Percentiles rank a stretch among this genome's conserved stretches.
Conservation (phyloP, 2,888 invertebrate species). For the Cryptophagus acutangulus region DNA sequence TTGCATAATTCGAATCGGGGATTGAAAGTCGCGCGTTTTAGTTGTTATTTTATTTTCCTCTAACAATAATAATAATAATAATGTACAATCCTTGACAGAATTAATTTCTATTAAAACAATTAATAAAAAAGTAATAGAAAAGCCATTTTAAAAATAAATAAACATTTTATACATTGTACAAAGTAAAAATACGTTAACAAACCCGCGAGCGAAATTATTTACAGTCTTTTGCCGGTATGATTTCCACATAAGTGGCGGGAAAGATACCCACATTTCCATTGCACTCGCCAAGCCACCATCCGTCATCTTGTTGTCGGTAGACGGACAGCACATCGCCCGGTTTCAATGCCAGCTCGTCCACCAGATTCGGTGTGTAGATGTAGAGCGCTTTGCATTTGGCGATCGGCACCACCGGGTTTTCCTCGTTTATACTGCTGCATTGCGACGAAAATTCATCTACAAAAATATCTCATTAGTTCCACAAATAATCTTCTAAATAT, state of each 20-base stretch:
- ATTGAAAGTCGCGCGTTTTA: too few relatives aligned
- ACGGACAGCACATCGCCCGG: slow-evolving; percentile 82
- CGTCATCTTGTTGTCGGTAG: slow-evolving; percentile 85
- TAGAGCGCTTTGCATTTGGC: slow-evolving; percentile 82
- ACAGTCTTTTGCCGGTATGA: slow-evolving; percentile 53
- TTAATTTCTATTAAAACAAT: too few relatives aligned
- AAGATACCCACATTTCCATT: slow-evolving; percentile 84
- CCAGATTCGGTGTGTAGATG: slow-evolving; percentile 79
- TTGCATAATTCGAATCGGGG: too few relatives aligned
- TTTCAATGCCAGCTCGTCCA: slow-evolving; percentile 71
- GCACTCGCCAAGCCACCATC: slow-evolving; percentile 92
- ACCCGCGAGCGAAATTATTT: too few relatives aligned
- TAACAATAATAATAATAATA: too few relatives aligned
- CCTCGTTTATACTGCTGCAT: slow-evolving; percentile 54
- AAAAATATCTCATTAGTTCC: slow-evolving; percentile 30
- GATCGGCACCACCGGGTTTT: slow-evolving; percentile 51
- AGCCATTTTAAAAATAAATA: too few relatives aligned
- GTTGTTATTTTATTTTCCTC: too few relatives aligned
- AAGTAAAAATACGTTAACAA: too few relatives aligned
- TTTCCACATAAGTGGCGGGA: slow-evolving; percentile 91
- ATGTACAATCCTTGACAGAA: too few relatives aligned
- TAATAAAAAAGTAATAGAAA: too few relatives aligned
- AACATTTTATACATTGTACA: too few relatives aligned
- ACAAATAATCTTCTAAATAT: neutral
- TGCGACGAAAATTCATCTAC: slow-evolving; percentile 78